Evolutionary conservation across 2,113 vertebrate species (phyloP).

Genomic region (Plestiodon gilberti): DNA sequence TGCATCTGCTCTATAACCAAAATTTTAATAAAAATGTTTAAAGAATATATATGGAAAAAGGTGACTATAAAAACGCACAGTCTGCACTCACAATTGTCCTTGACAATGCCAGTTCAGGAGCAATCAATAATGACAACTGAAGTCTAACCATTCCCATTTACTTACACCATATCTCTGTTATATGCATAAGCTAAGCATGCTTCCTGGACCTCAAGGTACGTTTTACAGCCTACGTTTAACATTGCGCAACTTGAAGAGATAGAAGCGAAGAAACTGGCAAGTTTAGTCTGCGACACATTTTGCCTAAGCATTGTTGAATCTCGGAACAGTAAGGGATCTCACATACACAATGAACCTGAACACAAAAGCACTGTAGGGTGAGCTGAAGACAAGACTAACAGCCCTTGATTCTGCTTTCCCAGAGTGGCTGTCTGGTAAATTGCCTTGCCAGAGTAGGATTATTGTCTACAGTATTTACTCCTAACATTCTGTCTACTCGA

Average conservation of each 20-base stretch:
- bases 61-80: too few species aligned
- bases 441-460: conserved; percentile 42
- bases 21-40: too few species aligned
- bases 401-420: conserved; percentile 43
- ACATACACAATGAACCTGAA: conserved; percentile 33
- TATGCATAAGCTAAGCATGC: conserved; percentile 9
- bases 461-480: conserved; percentile 31
- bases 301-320: not conserved
- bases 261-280: conserved; percentile 14
- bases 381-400: conserved; percentile 55
- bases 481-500: conserved; percentile 16
- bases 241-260: conserved; percentile 43
- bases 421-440: conserved; percentile 46
- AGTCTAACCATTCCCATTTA: conserved; percentile 41
- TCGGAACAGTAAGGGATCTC: conserved; percentile 38
- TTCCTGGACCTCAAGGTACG: not conserved
- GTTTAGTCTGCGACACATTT: conserved; percentile 33
- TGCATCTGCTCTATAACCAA: too few species aligned
- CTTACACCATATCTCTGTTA: not conserved
- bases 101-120: not conserved
- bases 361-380: conserved; percentile 59
- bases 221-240: conserved; percentile 16
- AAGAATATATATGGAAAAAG: too few species aligned
- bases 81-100: not conserved
- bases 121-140: not conserved